A percentile compares a stretch with the other conserved stretches of the same genome.
phyloP scores from a whole-genome alignment of 1,140 invertebrate genomes.

The Zaprionus ghesquierei region DNA sequence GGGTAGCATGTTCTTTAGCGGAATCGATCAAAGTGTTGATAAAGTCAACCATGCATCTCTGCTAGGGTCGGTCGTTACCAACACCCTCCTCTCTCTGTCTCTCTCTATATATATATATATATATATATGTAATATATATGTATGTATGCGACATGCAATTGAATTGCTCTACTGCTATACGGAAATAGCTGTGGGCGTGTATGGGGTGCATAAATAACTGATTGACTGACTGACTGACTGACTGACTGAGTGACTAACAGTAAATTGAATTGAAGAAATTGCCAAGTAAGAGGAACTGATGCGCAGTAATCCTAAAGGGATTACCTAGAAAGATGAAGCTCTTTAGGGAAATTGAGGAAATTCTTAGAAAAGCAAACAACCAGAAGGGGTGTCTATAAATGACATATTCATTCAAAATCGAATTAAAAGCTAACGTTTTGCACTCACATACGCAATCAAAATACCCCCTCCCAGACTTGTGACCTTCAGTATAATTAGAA shows the following conservation, averaged over 20 bases:
- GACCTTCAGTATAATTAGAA: slow-evolving; percentile 50
- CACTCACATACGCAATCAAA: neutral
- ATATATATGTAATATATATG: no score
- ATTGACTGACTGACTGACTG: slow-evolving; percentile 16
- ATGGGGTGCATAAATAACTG: slow-evolving; percentile 12
- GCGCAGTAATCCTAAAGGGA: neutral
- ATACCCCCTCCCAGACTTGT: neutral
- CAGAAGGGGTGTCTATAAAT: no score
- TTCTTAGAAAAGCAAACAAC: no score
- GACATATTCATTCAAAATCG: no score
- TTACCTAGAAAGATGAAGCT: neutral
- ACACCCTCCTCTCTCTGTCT: no score
- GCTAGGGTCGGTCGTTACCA: neutral
- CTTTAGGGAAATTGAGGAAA: neutral
- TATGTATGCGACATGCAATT: slow-evolving; percentile 29
- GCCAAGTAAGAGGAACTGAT: neutral
- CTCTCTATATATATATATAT: no score
- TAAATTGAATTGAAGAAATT: slow-evolving; percentile 6
- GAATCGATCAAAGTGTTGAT: slow-evolving; percentile 1
- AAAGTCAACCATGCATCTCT: neutral
- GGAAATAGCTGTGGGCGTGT: slow-evolving; percentile 22
- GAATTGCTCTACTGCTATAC: slow-evolving; percentile 3
- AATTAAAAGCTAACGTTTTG: no score
- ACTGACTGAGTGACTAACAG: slow-evolving; percentile 10
- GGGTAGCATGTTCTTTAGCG: neutral